Conservation (phyloP, 2,113 vertebrate genomes). For the Sinocyclocheilus anophthalmus region DNA sequence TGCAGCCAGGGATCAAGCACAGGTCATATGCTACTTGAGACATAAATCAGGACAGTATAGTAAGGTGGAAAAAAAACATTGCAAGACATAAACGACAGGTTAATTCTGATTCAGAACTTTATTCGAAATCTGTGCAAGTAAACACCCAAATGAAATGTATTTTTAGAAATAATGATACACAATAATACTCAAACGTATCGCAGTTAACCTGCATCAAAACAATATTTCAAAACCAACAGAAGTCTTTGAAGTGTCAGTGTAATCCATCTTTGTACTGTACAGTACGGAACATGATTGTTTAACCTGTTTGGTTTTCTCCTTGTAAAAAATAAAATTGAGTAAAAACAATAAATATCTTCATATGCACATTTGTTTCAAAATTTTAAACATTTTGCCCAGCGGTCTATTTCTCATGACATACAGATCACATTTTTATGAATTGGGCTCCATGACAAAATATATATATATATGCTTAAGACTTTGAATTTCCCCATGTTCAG, state of each 20-base stretch:
- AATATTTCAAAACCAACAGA: slow-evolving; percentile 52
- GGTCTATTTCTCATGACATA: slow-evolving; percentile 60
- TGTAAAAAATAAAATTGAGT: slow-evolving; percentile 54
- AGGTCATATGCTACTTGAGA: background rate
- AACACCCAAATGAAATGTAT: slow-evolving; percentile 64
- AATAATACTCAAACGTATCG: slow-evolving; percentile 53
- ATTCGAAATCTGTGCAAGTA: slow-evolving; percentile 70
- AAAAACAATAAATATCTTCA: slow-evolving; percentile 57
- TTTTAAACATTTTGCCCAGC: slow-evolving; percentile 60
- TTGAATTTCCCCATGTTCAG: slow-evolving; percentile 61
- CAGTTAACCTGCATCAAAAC: slow-evolving; percentile 54
- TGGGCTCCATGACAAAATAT: slow-evolving; percentile 61
- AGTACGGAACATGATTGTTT: slow-evolving; percentile 52
- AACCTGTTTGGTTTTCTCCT: slow-evolving; percentile 43
- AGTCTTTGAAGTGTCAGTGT: slow-evolving; percentile 38
- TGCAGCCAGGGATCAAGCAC: background rate
- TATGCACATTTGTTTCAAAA: slow-evolving; percentile 66
- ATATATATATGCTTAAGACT: slow-evolving; percentile 62
- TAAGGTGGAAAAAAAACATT: background rate
- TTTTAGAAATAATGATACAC: slow-evolving; percentile 59
- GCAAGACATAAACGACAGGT: slow-evolving; percentile 12
- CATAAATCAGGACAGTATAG: background rate
- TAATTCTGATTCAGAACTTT: slow-evolving; percentile 63
- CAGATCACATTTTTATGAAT: slow-evolving; percentile 58
- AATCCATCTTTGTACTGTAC: slow-evolving; percentile 38